phyloP scores from a whole-genome alignment of 1,140 invertebrate genomes.

The Bombus vancouverensis region DNA sequence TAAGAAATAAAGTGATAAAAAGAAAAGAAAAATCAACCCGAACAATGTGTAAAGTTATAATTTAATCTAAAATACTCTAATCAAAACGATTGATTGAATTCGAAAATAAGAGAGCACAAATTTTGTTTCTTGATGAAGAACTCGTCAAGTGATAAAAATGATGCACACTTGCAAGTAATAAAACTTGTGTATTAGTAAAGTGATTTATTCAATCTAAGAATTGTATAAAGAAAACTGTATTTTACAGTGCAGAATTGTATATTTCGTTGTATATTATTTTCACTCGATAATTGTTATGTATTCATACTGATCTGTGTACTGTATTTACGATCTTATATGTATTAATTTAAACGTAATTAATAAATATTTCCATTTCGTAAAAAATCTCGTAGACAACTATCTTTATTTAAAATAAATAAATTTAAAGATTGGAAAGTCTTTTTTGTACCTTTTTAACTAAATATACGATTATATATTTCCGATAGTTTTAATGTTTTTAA shows the following conservation, averaged over 20 bases:
- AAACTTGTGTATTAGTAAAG: constrained; percentile 47
- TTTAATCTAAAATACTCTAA: neutral
- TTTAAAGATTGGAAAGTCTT: neutral
- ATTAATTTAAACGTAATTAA: constrained; percentile 75
- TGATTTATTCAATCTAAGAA: constrained; percentile 52
- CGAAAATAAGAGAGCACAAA: neutral
- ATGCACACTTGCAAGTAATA: neutral
- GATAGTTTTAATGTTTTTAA: no score
- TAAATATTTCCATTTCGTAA: constrained; percentile 66
- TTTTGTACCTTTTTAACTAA: neutral
- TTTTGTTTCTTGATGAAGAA: constrained; percentile 5
- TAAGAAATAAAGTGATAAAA: neutral
- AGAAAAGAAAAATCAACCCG: neutral
- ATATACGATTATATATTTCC: no score
- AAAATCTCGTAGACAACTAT: neutral
- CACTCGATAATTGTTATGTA: constrained; percentile 68
- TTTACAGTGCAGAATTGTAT: constrained; percentile 69
- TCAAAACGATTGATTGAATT: neutral
- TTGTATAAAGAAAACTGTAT: constrained; percentile 65
- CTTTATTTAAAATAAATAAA: neutral
- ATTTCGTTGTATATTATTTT: constrained; percentile 77
- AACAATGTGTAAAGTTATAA: neutral
- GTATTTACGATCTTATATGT: constrained; percentile 67
- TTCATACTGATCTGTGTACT: constrained; percentile 67
- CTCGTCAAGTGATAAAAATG: neutral